These are phyloP conservation scores for Syncerus caffer DNA, from an alignment of 2,797 vertebrate genomes.

Conservation along the genomic window DNA sequence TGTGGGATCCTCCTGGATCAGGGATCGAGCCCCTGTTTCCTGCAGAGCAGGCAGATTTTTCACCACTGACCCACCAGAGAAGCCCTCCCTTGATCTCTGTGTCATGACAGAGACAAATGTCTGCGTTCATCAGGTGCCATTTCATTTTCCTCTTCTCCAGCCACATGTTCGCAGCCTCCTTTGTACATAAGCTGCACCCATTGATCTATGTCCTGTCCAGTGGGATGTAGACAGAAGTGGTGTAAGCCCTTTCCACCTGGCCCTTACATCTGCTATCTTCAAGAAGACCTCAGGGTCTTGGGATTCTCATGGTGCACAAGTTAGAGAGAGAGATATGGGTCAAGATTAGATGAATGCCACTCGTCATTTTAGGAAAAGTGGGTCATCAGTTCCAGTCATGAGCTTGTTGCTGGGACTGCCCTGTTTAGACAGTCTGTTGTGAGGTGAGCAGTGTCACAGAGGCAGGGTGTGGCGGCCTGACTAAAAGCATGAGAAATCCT, in stretches of 20 bases:
- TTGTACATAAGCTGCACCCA: not conserved
- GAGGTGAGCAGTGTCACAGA: not conserved
- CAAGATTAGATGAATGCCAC: not conserved
- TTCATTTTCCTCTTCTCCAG: not conserved
- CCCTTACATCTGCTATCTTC: not conserved
- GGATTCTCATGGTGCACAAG: not conserved
- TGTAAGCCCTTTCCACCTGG: not conserved
- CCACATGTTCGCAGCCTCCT: not conserved
- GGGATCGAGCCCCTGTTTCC: not conserved
- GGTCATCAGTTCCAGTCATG: not conserved
- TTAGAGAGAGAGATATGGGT: not conserved
- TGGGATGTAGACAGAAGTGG: not conserved
- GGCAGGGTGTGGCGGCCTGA: not conserved
- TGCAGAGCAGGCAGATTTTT: not conserved
- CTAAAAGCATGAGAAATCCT: not conserved
- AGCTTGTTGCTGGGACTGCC: not conserved
- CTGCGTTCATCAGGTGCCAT: not conserved
- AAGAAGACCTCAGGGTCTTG: not conserved
- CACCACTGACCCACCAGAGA: not conserved
- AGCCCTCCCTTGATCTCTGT: not conserved
- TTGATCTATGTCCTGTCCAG: not conserved
- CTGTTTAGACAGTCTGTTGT: not conserved
- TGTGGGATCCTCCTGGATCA: not conserved
- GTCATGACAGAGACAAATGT: not conserved
- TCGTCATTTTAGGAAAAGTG: not conserved